These are phyloP conservation scores for Drosophila sproati DNA, from an alignment of 1,140 invertebrate species.

Conservation along the genomic window DNA sequence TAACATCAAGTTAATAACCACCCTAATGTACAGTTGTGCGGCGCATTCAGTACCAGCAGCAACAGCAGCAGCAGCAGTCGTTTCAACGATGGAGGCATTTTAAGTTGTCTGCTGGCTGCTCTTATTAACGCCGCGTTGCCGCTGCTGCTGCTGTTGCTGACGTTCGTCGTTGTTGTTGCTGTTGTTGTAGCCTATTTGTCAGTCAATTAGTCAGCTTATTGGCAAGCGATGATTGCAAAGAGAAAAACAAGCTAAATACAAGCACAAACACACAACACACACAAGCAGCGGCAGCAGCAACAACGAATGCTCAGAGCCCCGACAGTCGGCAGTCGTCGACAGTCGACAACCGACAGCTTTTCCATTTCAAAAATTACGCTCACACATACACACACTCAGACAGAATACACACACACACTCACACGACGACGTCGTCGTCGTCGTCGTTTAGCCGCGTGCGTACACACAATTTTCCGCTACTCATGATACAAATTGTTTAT, in stretches of 20 bases:
- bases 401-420: conserved; percentile 21
- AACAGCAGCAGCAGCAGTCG: conserved; percentile 4
- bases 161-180: conserved; percentile 42
- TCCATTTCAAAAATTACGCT: conserved; percentile 79
- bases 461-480: conserved; percentile 83
- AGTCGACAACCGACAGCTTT: conserved; percentile 70
- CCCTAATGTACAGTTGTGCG: conserved; percentile 57
- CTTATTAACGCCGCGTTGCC: conserved; percentile 63
- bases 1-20: conserved; percentile 54
- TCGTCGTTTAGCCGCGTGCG: conserved; percentile 77
- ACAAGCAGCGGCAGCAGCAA: background rate
- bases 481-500: conserved; percentile 83
- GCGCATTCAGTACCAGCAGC: conserved; percentile 27
- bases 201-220: conserved; percentile 83
- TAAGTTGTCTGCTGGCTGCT: conserved; percentile 62
- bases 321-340: conserved; percentile 34
- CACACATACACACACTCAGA: conserved; percentile 28
- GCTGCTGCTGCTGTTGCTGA: conserved; percentile 21
- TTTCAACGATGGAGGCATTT: conserved; percentile 43
- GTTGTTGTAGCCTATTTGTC: conserved; percentile 75
- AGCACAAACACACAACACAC: conserved; percentile 37
- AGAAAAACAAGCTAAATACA: conserved; percentile 72
- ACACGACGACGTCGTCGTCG: conserved; percentile 36
- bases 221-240: conserved; percentile 80
- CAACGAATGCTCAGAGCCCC: conserved; percentile 28